Conservation (phyloP, 2,888 invertebrate genomes). For the Cyclophora albipunctata region DNA sequence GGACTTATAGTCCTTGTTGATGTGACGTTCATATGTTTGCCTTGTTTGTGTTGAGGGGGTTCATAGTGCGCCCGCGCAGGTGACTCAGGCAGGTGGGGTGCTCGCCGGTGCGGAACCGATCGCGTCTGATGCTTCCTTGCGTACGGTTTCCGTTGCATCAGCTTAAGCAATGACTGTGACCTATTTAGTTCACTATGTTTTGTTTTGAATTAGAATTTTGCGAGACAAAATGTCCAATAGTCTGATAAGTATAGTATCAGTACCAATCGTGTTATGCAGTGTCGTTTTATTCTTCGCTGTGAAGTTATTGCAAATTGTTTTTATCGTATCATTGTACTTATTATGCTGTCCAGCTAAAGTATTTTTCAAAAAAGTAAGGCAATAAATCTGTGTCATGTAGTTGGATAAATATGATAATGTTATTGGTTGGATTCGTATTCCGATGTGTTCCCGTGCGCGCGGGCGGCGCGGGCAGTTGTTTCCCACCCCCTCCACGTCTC, state of each 20-base stretch:
- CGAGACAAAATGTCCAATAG: too few relatives aligned
- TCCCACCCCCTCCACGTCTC: constrained; percentile 69
- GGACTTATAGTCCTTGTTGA: too few relatives aligned
- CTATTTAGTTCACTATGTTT: constrained; percentile 4
- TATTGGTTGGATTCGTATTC: constrained; percentile 49
- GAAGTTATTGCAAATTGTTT: too few relatives aligned
- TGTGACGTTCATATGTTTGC: neutral
- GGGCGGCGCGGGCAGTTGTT: constrained; percentile 48
- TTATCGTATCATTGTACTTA: too few relatives aligned
- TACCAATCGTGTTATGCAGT: too few relatives aligned
- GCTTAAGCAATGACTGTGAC: constrained; percentile 7
- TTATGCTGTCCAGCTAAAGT: too few relatives aligned
- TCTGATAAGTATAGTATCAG: too few relatives aligned
- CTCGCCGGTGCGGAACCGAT: constrained; percentile 52
- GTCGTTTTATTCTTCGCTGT: too few relatives aligned
- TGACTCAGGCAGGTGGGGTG: constrained; percentile 72
- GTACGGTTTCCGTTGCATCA: constrained; percentile 10
- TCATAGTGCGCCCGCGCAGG: constrained; percentile 42
- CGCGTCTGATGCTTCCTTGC: constrained; percentile 27
- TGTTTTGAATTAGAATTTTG: too few relatives aligned
- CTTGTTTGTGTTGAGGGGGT: constrained; percentile 15
- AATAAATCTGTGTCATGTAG: constrained; percentile 2
- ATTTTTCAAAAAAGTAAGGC: neutral
- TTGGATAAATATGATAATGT: constrained; percentile 23
- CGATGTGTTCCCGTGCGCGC: constrained; percentile 61